phyloP scores from a whole-genome alignment of 2,888 invertebrate species.

The Galeruca laticollis region DNA sequence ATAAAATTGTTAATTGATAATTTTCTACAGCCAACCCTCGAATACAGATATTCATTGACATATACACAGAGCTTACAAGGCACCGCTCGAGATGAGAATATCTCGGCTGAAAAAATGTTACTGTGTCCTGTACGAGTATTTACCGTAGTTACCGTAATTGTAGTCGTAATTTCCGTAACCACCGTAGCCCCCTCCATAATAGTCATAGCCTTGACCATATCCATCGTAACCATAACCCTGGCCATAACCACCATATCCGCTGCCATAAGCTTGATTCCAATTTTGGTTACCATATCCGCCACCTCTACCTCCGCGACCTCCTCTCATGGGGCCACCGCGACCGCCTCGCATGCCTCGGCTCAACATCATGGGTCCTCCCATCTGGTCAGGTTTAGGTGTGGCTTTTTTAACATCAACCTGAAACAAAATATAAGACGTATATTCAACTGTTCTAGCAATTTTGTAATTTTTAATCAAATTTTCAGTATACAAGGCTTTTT shows the following conservation, averaged over 20 bases:
- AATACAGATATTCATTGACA: constrained; percentile 27
- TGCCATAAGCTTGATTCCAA: constrained; percentile 75
- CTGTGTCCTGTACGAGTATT: constrained; percentile 67
- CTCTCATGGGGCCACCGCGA: constrained; percentile 77
- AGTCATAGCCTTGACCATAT: constrained; percentile 77
- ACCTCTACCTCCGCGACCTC: constrained; percentile 75
- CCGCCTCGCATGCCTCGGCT: constrained; percentile 78
- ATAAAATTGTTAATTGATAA: background rate
- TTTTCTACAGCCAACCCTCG: constrained; percentile 32
- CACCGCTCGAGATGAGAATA: constrained; percentile 30
- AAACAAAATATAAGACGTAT: constrained; percentile 40
- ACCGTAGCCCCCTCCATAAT: constrained; percentile 78
- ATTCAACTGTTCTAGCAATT: no score
- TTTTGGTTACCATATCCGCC: constrained; percentile 72
- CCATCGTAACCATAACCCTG: constrained; percentile 68
- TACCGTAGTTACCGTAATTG: constrained; percentile 87
- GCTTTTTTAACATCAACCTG: constrained; percentile 95
- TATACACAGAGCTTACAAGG: constrained; percentile 40
- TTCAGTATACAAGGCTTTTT: no score
- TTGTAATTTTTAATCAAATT: no score
- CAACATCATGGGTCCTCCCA: constrained; percentile 65
- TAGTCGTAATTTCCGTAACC: constrained; percentile 86
- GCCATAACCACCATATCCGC: constrained; percentile 64
- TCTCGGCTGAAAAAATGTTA: constrained; percentile 30
- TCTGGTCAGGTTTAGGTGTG: constrained; percentile 88